phyloP scores from a whole-genome alignment of 2,888 invertebrate species.

The Nephrotoma guestfalica region DNA sequence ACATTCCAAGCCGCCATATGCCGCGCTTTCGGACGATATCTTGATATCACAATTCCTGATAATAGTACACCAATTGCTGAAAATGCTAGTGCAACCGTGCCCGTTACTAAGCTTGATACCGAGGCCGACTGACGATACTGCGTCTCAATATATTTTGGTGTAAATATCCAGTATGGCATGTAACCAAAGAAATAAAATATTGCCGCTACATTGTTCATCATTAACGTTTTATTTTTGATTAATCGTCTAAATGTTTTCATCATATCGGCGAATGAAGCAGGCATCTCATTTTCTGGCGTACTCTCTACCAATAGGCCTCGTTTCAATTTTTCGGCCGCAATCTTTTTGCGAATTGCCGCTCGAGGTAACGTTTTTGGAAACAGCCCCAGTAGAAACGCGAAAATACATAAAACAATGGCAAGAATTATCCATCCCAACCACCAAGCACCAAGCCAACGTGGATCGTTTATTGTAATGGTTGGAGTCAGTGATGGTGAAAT shows the following conservation, averaged over 20 bases:
- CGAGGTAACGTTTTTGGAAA: slow-evolving; percentile 56
- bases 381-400: slow-evolving; percentile 44
- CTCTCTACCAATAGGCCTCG: slow-evolving; percentile 14
- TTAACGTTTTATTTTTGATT: slow-evolving; percentile 47
- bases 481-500: slow-evolving; percentile 49
- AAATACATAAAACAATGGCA: slow-evolving; percentile 40
- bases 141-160: slow-evolving; percentile 72
- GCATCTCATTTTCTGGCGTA: slow-evolving; percentile 23
- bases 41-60: slow-evolving; percentile 49
- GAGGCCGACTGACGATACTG: slow-evolving; percentile 65
- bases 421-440: slow-evolving; percentile 61
- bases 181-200: slow-evolving; percentile 58
- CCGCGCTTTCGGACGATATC: slow-evolving; percentile 48
- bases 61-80: slow-evolving; percentile 53
- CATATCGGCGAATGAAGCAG: slow-evolving; percentile 42
- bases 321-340: slow-evolving; percentile 17
- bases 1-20: slow-evolving; percentile 57
- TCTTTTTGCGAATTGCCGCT: slow-evolving; percentile 36
- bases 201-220: slow-evolving; percentile 58
- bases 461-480: slow-evolving; percentile 48
- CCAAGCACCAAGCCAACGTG: slow-evolving; percentile 73
- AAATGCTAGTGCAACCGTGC: slow-evolving; percentile 51
- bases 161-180: slow-evolving; percentile 64
- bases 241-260: slow-evolving; percentile 45
- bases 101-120: slow-evolving; percentile 55